Percentiles rank a stretch among this genome's conserved stretches.
Conservation (phyloP, 2,113 vertebrate species). For the Gobio gobio region DNA sequence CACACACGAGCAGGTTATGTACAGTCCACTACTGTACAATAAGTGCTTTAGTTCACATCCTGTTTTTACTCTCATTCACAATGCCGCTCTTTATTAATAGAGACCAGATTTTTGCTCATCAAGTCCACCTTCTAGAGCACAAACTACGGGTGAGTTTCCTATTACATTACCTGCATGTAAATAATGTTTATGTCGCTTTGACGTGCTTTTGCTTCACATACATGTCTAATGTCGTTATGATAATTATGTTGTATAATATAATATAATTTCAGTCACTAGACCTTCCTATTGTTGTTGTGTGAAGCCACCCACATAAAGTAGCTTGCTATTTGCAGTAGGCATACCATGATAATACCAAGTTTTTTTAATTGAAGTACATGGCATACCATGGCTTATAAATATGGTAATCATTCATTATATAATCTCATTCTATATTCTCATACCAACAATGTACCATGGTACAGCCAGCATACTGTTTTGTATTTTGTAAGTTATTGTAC, state of each 20-base stretch:
- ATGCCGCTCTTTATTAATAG: conserved; percentile 75
- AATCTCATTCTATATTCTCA: too few relatives aligned
- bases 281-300: background rate
- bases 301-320: background rate
- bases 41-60: background rate
- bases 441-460: background rate
- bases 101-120: conserved; percentile 76
- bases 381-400: background rate
- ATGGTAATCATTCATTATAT: background rate
- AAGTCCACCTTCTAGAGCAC: conserved; percentile 75
- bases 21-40: background rate
- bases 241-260: background rate
- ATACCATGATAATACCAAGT: background rate
- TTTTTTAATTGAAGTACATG: background rate
- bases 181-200: background rate
- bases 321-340: background rate
- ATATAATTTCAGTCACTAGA: background rate
- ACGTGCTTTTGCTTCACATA: background rate
- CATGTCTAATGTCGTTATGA: background rate
- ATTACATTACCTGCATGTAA: background rate
- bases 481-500: background rate
- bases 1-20: background rate
- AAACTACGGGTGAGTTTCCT: conserved; percentile 71
- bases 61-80: conserved; percentile 22
- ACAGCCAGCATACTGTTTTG: background rate